A percentile compares a stretch with the other conserved stretches of the same genome.
Evolutionary conservation across 2,797 vertebrate genomes (phyloP).

Genomic region (Antennarius maculatus): DNA sequence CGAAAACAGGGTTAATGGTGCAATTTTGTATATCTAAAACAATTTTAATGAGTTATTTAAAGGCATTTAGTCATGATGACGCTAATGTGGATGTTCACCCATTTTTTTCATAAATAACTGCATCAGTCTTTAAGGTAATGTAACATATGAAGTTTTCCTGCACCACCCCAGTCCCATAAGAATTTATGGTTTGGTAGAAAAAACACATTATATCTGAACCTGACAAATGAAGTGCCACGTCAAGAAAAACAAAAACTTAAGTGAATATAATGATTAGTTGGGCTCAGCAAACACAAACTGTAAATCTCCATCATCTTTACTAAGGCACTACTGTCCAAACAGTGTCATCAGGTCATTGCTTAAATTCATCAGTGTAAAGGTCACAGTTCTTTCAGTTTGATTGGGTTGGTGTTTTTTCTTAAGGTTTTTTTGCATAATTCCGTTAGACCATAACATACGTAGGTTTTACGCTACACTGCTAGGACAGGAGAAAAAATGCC

Average conservation of each 20-base stretch:
- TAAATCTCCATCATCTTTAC: slow-evolving; percentile 36
- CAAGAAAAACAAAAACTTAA: slow-evolving; percentile 56
- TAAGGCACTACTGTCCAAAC: slow-evolving; percentile 21
- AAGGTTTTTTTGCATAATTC: slow-evolving; percentile 19
- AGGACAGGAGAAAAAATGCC: slow-evolving; percentile 11
- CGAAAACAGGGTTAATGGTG: too few species aligned
- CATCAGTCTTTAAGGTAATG: slow-evolving; percentile 1
- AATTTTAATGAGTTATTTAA: too few species aligned
- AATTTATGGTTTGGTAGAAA: slow-evolving; percentile 17
- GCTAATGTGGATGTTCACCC: neutral
- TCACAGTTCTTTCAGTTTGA: slow-evolving; percentile 14
- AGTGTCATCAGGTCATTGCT: slow-evolving; percentile 9
- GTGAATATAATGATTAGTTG: slow-evolving; percentile 42
- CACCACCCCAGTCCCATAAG: neutral
- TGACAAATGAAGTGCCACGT: slow-evolving; percentile 33
- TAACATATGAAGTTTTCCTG: slow-evolving; percentile 2
- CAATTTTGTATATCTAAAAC: too few species aligned
- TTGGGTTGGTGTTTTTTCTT: neutral
- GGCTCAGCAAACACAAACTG: slow-evolving; percentile 42
- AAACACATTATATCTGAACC: slow-evolving; percentile 34
- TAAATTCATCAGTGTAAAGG: neutral
- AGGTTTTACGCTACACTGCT: slow-evolving; percentile 16
- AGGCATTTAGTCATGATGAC: too few species aligned
- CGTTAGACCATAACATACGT: neutral
- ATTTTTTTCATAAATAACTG: neutral